Evolutionary conservation across 2,888 invertebrate species (phyloP).

Genomic region (Gisinianus flammeolus): DNA sequence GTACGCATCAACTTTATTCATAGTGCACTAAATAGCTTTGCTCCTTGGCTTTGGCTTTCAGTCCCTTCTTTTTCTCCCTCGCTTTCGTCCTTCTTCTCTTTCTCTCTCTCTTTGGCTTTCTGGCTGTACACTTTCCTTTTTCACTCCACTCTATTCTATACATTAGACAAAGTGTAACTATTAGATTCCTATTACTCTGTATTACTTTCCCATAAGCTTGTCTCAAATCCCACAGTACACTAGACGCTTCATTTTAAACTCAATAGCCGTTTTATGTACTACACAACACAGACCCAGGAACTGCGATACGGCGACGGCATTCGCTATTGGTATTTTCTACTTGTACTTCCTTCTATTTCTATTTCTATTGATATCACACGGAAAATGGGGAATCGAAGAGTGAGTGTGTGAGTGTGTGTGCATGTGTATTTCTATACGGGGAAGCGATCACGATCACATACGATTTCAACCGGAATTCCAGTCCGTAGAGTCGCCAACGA

Average conservation of each 20-base stretch:
- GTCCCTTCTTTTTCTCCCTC: background rate
- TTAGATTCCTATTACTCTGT: background rate
- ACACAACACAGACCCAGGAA: too few species aligned
- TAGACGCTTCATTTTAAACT: too few species aligned
- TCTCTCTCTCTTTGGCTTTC: background rate
- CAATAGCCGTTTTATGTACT: too few species aligned
- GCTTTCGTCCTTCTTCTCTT: background rate
- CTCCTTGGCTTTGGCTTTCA: background rate
- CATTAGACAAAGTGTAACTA: background rate
- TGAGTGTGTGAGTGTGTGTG: background rate
- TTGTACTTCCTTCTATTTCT: too few species aligned
- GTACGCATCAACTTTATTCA: background rate
- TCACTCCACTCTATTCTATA: background rate
- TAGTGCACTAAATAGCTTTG: background rate
- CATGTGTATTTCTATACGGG: background rate
- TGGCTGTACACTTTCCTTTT: too few species aligned
- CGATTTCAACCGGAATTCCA: constrained; percentile 8
- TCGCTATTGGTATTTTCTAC: too few species aligned
- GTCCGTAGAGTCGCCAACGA: constrained; percentile 8
- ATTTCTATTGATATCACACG: too few species aligned
- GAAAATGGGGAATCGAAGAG: background rate
- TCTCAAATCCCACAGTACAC: too few species aligned
- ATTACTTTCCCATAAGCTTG: too few species aligned
- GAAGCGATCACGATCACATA: too few species aligned
- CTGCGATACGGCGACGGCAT: too few species aligned